Percentiles rank a stretch among this genome's conserved stretches.
These are phyloP conservation scores for Enteromius unitaeniatus DNA, from an alignment of 2,797 vertebrate genomes.

Conservation along the genomic window DNA sequence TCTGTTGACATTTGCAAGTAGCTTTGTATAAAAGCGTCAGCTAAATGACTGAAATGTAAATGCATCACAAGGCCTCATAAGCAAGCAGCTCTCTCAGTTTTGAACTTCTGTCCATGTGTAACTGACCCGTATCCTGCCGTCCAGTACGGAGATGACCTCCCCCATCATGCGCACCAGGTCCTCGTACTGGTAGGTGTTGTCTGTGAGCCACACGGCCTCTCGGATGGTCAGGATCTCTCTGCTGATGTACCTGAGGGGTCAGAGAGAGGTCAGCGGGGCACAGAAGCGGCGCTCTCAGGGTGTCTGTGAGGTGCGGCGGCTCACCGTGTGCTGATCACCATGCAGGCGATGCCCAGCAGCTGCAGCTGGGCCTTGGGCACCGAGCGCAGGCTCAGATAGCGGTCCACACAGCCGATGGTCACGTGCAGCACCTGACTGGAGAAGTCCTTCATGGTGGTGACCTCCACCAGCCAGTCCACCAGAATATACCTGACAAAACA, in stretches of 20 bases:
- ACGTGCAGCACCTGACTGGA: constrained; percentile 93
- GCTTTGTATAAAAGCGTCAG: too few relatives aligned
- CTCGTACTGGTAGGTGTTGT: constrained; percentile 98
- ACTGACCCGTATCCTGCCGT: constrained; percentile 91
- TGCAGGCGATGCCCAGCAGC: constrained; percentile 95
- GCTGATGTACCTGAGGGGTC: constrained; percentile 82
- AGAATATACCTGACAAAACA: constrained; percentile 87
- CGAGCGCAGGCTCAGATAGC: constrained; percentile 85
- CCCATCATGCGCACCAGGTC: constrained; percentile 99
- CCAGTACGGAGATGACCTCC: constrained; percentile 90
- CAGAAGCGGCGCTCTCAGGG: not conserved
- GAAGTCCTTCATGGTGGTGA: constrained; percentile 98
- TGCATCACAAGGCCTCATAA: too few relatives aligned
- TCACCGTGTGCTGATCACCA: constrained; percentile 97
- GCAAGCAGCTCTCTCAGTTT: too few relatives aligned
- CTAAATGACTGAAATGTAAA: too few relatives aligned
- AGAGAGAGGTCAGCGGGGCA: not conserved
- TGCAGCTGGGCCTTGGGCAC: constrained; percentile 91
- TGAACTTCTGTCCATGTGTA: not conserved
- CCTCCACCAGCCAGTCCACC: constrained; percentile 97
- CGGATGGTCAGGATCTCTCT: constrained; percentile 96
- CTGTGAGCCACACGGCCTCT: constrained; percentile 98
- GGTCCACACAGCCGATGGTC: constrained; percentile 92
- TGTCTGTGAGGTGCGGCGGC: not conserved
- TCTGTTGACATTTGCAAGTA: too few relatives aligned